Conservation (phyloP, 2,797 vertebrate genomes). For the Pagetopsis macropterus region DNA sequence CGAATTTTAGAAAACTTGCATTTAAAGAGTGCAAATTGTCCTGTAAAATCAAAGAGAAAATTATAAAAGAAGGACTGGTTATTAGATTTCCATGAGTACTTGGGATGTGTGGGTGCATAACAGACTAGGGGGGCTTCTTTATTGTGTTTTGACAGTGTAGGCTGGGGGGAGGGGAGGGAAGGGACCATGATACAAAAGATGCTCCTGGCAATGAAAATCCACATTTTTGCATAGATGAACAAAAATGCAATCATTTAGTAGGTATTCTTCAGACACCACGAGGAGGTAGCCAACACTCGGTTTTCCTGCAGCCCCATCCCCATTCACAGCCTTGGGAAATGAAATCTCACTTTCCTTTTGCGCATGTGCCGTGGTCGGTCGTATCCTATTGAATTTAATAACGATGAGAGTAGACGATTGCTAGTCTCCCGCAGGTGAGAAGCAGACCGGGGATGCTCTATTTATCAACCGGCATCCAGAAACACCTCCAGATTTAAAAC, state of each 20-base stretch:
- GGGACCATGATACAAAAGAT: slow-evolving; percentile 42
- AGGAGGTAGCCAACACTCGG: background rate
- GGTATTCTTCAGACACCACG: background rate
- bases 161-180: slow-evolving; percentile 36
- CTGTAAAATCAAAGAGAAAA: background rate
- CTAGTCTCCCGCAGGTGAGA: slow-evolving; percentile 74
- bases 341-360: slow-evolving; percentile 53
- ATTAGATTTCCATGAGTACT: background rate
- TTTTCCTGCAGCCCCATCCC: slow-evolving; percentile 38
- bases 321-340: slow-evolving; percentile 50
- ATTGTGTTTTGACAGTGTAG: slow-evolving; percentile 31
- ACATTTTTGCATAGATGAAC: slow-evolving; percentile 12
- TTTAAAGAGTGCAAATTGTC: background rate
- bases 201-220: slow-evolving; percentile 15
- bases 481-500: slow-evolving; percentile 47
- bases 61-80: background rate
- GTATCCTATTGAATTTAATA: slow-evolving; percentile 68
- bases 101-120: background rate
- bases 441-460: slow-evolving; percentile 56
- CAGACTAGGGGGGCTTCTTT: background rate
- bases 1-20: background rate
- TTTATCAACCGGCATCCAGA: slow-evolving; percentile 40
- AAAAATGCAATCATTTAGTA: slow-evolving; percentile 11
- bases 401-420: slow-evolving; percentile 70
- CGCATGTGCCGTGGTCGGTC: slow-evolving; percentile 77